Evolutionary conservation across 2,113 vertebrate species (phyloP).

Genomic region (Planiliza haematocheilus): DNA sequence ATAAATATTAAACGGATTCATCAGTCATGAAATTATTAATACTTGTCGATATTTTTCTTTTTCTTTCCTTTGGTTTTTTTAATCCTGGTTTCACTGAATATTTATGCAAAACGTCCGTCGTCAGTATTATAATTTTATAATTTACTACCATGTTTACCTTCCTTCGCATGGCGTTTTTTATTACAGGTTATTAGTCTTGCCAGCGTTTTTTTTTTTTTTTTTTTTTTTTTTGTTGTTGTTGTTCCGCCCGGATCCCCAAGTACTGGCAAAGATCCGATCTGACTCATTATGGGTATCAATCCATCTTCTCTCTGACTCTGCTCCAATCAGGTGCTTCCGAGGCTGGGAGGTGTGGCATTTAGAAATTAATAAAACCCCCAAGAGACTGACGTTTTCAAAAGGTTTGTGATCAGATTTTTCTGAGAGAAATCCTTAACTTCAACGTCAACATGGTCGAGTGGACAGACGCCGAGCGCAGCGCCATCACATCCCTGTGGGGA

Average conservation of each 20-base stretch:
- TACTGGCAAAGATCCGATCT: not conserved
- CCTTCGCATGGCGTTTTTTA: too few relatives aligned
- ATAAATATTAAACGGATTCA: too few relatives aligned
- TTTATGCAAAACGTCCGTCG: too few relatives aligned
- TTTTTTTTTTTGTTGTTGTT: too few relatives aligned
- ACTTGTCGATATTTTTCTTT: too few relatives aligned
- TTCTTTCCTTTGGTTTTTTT: too few relatives aligned
- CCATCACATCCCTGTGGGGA: slow-evolving; percentile 59
- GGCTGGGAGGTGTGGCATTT: slow-evolving; percentile 36
- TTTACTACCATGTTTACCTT: too few relatives aligned
- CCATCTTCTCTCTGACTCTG: not conserved
- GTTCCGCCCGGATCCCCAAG: too few relatives aligned
- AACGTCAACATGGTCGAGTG: slow-evolving; percentile 78
- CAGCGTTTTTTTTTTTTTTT: not conserved
- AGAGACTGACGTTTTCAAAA: not conserved
- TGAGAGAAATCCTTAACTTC: not conserved
- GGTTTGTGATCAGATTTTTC: not conserved
- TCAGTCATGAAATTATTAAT: too few relatives aligned
- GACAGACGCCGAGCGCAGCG: slow-evolving; percentile 72
- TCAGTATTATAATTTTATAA: too few relatives aligned
- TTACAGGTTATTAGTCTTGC: too few relatives aligned
- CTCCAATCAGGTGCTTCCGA: slow-evolving; percentile 35
- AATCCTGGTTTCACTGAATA: too few relatives aligned
- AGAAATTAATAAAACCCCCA: slow-evolving; percentile 46
- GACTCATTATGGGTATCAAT: not conserved